Evolutionary conservation across 2,888 invertebrate species (phyloP), one percentile per base, ranked within the genome.

Genomic region (Pogonocherus hispidulus): DNA sequence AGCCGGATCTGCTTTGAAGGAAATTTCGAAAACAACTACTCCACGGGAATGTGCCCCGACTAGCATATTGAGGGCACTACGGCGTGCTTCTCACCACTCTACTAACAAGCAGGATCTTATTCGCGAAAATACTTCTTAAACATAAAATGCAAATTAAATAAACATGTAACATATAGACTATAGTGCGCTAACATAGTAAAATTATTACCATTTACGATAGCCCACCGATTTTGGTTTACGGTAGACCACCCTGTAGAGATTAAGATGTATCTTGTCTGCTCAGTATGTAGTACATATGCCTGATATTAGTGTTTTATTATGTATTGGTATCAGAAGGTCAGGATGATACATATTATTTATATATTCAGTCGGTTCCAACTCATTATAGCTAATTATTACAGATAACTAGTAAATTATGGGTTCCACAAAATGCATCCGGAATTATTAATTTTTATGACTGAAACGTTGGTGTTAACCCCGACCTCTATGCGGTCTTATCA

Each of bases 321-420:
- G 32, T 55, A 9, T 18, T 14, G 47, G 8, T 51, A 62, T 35
- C 35, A 35, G 19, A 8, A 14, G 62, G 62, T 62, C 62, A 62
- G 20, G 62, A 62, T 16, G 59, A 49, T 27, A 19, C 47, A 59
- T 47, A 47, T 51, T 49, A 62, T 51, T 62, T 49, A 37, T 46
- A 37, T 47, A 32, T 47, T 32, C 18, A 27, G 23, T 23, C 19
- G 37, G 49, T 62, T 62, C 14, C 49, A 51, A 32, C 46, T 62
- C 62, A 62, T 62, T 62, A 62, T 20, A 62, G 62, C 62, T 62
- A 62, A 62, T 62, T 62, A 62, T 51, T 22, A 18, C 8, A 14
- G 62, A 62, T 62, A 62, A 46, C 20, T n/a, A 16, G 18, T 62
- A 46, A 62, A 35, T 62, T 62, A 62, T 62, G 51, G 37, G 62